Percentiles rank a stretch among this genome's conserved stretches.
phyloP scores from a whole-genome alignment of 1,140 invertebrate species.

The Rhynchophorus ferrugineus region DNA sequence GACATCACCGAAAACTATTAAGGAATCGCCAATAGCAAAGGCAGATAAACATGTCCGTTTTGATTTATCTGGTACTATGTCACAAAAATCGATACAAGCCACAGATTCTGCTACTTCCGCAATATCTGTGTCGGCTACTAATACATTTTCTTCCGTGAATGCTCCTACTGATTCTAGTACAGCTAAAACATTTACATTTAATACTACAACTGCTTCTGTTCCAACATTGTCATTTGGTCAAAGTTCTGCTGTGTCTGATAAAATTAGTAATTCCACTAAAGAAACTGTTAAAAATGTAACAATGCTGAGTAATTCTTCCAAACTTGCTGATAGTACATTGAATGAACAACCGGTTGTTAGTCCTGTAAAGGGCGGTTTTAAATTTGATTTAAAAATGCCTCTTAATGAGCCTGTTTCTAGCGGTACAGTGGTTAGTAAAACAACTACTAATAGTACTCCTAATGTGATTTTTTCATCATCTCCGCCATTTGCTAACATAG shows the following conservation, averaged over 20 bases:
- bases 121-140: too few species aligned
- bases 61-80: constrained; percentile 14
- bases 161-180: not conserved
- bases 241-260: constrained; percentile 2
- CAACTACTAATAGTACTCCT: not conserved
- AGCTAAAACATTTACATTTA: not conserved
- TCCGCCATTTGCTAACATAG: too few species aligned
- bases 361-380: not conserved
- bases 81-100: too few species aligned
- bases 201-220: not conserved
- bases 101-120: too few species aligned
- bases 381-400: not conserved
- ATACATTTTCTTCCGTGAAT: too few species aligned
- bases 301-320: too few species aligned
- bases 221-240: too few species aligned
- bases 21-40: constrained; percentile 23
- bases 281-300: not conserved
- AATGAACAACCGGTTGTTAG: too few species aligned
- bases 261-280: not conserved
- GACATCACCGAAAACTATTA: constrained; percentile 13
- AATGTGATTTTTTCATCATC: not conserved
- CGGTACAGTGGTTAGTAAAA: not conserved
- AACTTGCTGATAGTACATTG: too few species aligned
- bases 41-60: constrained; percentile 32
- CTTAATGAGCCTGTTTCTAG: too few species aligned